Evolutionary conservation across 2,797 vertebrate species (phyloP).

Genomic region (Trematomus bernacchii): DNA sequence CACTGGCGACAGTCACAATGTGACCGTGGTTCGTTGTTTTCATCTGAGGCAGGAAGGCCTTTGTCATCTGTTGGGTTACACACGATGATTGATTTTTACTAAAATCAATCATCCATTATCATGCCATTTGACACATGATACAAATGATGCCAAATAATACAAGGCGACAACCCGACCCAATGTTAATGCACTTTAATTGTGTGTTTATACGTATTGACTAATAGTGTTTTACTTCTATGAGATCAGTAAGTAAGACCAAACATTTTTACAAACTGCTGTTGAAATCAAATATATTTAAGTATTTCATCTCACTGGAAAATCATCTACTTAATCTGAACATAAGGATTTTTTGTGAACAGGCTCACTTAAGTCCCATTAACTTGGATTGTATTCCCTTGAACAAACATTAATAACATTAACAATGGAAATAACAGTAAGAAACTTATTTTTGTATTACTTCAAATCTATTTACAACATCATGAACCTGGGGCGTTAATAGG

Average conservation of each 20-base stretch:
- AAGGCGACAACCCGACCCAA: rapidly evolving
- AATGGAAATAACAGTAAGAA: too few relatives aligned
- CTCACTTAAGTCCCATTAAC: not conserved
- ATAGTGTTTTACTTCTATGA: not conserved
- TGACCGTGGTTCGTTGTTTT: slow-evolving; percentile 73
- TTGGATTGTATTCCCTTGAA: not conserved
- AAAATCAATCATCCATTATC: not conserved
- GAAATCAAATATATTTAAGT: not conserved
- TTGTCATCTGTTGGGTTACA: slow-evolving; percentile 72
- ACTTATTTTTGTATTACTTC: not conserved
- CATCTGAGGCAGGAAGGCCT: slow-evolving; percentile 80
- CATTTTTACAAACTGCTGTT: not conserved
- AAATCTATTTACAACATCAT: not conserved
- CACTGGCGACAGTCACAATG: slow-evolving; percentile 76
- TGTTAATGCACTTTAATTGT: too few relatives aligned
- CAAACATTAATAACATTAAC: not conserved
- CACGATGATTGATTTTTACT: not conserved
- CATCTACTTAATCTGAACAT: not conserved
- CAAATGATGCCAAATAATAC: not conserved
- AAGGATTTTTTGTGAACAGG: not conserved
- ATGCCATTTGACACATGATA: not conserved
- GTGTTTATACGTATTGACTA: too few relatives aligned
- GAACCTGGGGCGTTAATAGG: not conserved
- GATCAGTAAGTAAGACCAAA: not conserved
- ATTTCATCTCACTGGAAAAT: not conserved